These are phyloP conservation scores for Apeira syringaria DNA, from an alignment of 2,888 invertebrate species.

Conservation along the genomic window DNA sequence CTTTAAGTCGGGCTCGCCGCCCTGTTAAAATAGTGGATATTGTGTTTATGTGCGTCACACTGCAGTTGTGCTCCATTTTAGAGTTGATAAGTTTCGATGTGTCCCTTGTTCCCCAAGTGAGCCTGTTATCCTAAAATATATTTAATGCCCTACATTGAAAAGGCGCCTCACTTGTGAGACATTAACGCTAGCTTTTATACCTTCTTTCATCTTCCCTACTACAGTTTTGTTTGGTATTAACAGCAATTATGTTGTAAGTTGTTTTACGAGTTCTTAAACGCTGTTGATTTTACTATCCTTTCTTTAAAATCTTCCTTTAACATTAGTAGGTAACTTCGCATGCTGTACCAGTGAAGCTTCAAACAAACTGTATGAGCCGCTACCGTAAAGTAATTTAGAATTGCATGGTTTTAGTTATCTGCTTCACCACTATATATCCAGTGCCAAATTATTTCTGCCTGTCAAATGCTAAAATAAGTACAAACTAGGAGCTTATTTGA, in stretches of 20 bases:
- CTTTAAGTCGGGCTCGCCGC: constrained; percentile 63
- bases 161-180: constrained; percentile 84
- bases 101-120: constrained; percentile 73
- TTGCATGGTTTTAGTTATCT: constrained; percentile 22
- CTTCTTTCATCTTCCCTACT: constrained; percentile 38
- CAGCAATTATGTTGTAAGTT: constrained; percentile 35
- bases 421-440: constrained; percentile 10
- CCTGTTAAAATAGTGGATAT: constrained; percentile 72
- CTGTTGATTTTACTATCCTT: constrained; percentile 19
- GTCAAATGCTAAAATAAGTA: neutral
- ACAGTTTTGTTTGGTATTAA: constrained; percentile 37
- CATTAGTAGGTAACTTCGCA: constrained; percentile 22
- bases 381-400: constrained; percentile 20
- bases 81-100: constrained; percentile 66
- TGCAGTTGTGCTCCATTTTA: constrained; percentile 76
- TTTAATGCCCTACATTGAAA: constrained; percentile 57
- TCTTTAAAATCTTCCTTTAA: constrained; percentile 16
- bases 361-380: constrained; percentile 10
- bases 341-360: constrained; percentile 23
- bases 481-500: constrained; percentile 20
- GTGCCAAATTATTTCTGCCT: constrained; percentile 1
- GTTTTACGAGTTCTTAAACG: constrained; percentile 18
- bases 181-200: constrained; percentile 60
- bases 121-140: constrained; percentile 60
- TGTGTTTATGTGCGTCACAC: constrained; percentile 82